A percentile compares a stretch with the other conserved stretches of the same genome.
Evolutionary conservation across 2,888 invertebrate genomes (phyloP).

Genomic region (Tortricodes alternella): DNA sequence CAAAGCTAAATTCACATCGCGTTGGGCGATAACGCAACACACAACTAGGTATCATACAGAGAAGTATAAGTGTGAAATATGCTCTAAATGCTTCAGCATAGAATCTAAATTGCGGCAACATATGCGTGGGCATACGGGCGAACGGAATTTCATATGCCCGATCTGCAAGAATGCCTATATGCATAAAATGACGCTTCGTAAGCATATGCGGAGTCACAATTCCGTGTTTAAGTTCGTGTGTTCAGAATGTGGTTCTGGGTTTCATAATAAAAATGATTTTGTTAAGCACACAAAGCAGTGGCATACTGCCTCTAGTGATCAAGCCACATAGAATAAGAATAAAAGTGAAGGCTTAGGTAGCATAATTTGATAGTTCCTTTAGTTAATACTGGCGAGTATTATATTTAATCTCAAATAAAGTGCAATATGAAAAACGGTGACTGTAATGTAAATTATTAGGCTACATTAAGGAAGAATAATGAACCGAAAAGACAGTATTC

Average conservation of each 20-base stretch:
- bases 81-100: constrained; percentile 69
- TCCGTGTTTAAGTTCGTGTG: constrained; percentile 43
- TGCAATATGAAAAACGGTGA: too few species aligned
- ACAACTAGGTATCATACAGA: constrained; percentile 61
- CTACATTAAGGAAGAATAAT: too few species aligned
- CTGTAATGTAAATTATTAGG: too few species aligned
- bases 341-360: not conserved
- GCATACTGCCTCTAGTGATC: constrained; percentile 31
- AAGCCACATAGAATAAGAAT: not conserved
- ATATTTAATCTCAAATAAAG: too few species aligned
- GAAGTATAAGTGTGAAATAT: constrained; percentile 67
- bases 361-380: too few species aligned
- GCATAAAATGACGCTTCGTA: constrained; percentile 61
- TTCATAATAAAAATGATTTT: constrained; percentile 41
- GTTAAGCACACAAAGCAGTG: constrained; percentile 41
- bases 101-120: constrained; percentile 71
- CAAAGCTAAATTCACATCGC: constrained; percentile 43
- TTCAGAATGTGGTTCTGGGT: constrained; percentile 42
- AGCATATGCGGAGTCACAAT: constrained; percentile 66
- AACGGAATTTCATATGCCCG: constrained; percentile 62
- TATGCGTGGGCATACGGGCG: constrained; percentile 64
- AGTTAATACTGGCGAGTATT: too few species aligned
- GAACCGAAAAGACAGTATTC: too few species aligned
- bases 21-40: constrained; percentile 56
- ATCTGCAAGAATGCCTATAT: constrained; percentile 71